Conservation (phyloP, 2,113 vertebrate species). For the Cyanistes caeruleus region DNA sequence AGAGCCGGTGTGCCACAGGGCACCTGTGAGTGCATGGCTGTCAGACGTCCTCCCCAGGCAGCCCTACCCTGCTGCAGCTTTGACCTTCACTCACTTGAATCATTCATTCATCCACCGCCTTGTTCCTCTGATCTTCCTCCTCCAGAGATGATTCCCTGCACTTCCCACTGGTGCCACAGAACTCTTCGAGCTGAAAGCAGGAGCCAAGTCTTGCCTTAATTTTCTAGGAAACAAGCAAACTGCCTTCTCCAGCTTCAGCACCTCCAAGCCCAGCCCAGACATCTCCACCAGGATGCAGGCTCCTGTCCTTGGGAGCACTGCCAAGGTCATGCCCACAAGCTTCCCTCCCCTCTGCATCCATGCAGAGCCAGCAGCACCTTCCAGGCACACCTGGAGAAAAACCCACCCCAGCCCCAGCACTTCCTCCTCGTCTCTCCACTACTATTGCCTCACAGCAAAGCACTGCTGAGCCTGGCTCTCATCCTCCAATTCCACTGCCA, state of each 20-base stretch:
- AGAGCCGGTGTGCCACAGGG: not conserved
- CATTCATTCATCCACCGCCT: not conserved
- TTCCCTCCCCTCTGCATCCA: not conserved
- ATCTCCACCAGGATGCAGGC: not conserved
- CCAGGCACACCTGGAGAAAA: not conserved
- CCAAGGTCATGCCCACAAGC: not conserved
- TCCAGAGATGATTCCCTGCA: not conserved
- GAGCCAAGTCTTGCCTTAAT: not conserved
- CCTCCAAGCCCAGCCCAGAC: not conserved
- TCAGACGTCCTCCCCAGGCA: not conserved
- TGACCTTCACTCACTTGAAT: constrained; percentile 20
- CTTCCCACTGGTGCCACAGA: rapidly evolving
- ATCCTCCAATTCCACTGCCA: not conserved
- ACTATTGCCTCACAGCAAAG: not conserved
- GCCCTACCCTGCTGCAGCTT: not conserved
- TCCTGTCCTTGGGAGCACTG: not conserved
- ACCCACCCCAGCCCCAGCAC: not conserved
- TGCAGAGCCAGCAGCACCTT: rapidly evolving
- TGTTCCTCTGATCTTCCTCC: not conserved
- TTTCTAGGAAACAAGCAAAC: not conserved
- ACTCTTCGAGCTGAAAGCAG: not conserved
- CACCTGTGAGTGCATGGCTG: not conserved
- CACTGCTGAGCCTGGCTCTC: not conserved
- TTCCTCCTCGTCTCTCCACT: not conserved
- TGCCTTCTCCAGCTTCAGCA: not conserved